These are phyloP conservation scores for Galeopterus variegatus DNA, from an alignment of 2,113 vertebrate species.

Conservation along the genomic window DNA sequence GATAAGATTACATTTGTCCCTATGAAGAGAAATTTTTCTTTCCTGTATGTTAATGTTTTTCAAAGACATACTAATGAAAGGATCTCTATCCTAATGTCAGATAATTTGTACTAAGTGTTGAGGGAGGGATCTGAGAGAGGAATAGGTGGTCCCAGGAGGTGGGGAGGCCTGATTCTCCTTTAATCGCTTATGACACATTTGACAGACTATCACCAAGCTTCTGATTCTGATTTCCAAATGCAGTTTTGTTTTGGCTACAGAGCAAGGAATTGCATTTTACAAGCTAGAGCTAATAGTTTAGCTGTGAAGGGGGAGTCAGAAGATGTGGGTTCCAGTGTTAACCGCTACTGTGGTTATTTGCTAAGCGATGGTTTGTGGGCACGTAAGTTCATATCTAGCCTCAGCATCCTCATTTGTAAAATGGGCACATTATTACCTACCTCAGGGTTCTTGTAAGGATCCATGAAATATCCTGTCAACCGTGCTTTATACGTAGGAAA, in stretches of 20 bases:
- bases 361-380: not conserved
- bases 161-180: not conserved
- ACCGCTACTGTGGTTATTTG: not conserved
- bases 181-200: conserved; percentile 52
- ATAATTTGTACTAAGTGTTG: conserved; percentile 62
- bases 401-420: not conserved
- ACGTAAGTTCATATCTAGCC: not conserved
- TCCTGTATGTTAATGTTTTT: conserved; percentile 79
- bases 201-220: conserved; percentile 13
- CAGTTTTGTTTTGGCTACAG: conserved; percentile 66
- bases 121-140: conserved; percentile 36
- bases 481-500: not conserved
- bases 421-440: not conserved
- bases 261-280: conserved; percentile 14
- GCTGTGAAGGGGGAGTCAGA: not conserved
- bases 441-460: not conserved
- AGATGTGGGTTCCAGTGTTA: not conserved
- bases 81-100: conserved; percentile 44
- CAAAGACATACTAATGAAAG: conserved; percentile 75
- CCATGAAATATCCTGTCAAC: not conserved
- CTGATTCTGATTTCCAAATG: conserved; percentile 52
- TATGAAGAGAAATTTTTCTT: conserved; percentile 54
- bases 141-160: not conserved
- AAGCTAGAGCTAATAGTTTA: not conserved
- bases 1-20: conserved; percentile 84